Evolutionary conservation across 2,888 invertebrate species (phyloP), one percentile per base, ranked within the genome.

Genomic region (Pterostichus madidus): DNA sequence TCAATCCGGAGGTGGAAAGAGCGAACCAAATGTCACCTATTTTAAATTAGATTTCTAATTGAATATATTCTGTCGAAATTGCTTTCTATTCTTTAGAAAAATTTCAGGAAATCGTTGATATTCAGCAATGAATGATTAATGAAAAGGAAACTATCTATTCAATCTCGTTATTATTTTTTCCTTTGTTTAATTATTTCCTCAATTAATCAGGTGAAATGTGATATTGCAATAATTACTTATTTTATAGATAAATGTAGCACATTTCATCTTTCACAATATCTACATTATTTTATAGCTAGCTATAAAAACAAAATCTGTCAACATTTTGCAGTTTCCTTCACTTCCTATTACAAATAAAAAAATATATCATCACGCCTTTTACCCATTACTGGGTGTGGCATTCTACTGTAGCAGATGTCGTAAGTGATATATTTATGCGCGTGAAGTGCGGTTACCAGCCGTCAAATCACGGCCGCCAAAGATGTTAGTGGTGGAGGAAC

Each of bases 161-260:
- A 59, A 59, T 24, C 59, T 5, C 5, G 49, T 39, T 39, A 49
- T 59, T 24, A 59, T 59, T 59, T 59, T 59, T 31, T 59, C 59
- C 31, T 24, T 59, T 59, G 5, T 59, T 8, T 59, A 59, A 59
- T 59, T 59, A 17, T 59, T 17, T 59, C 59, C 59, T 13, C 59
- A 59, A 59, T 59, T 59, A 59, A 59, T 59, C 31, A 59, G 31
- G 59, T 17, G 59, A 59, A 59, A 59, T 59, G 49, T 49, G 11
- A 49, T 49, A 49, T n/a, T 49, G 49, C 49, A 44, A 44, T 44
- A 44, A 10, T 10, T 13, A n/a, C 49, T 49, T 49, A 11, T 49
- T 49, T n/a, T 49, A n/a, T 5, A 11, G 44, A 2, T 0, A 49
- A 49, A 49, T 49, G 49, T 49, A 49, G 49, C 1, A 44, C 44